These are phyloP conservation scores for Tangara arthus DNA, from an alignment of 2,797 vertebrate species.

Conservation along the genomic window DNA sequence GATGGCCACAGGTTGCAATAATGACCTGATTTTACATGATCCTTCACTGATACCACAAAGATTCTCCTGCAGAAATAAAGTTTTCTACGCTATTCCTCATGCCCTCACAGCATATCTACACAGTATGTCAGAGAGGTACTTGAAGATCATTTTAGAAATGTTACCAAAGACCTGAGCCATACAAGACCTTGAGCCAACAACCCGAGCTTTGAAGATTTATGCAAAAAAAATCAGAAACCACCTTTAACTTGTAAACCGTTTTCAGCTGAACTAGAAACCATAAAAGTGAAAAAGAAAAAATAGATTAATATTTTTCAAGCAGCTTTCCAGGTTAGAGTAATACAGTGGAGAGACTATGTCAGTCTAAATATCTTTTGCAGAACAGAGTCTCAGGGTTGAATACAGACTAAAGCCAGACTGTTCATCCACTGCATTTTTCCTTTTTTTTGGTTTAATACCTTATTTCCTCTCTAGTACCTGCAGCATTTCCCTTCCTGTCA, in stretches of 20 bases:
- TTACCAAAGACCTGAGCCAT: background rate
- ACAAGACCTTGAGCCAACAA: background rate
- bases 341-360: background rate
- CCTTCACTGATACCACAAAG: background rate
- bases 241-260: background rate
- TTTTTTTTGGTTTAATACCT: background rate
- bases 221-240: background rate
- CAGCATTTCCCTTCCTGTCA: background rate
- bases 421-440: background rate
- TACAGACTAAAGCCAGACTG: background rate
- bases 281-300: background rate
- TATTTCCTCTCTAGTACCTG: background rate
- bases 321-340: background rate
- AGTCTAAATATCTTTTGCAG: background rate
- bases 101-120: background rate
- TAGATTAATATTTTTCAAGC: background rate
- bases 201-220: background rate
- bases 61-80: background rate
- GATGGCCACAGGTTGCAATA: background rate
- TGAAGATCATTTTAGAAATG: background rate
- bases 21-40: background rate
- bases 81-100: background rate
- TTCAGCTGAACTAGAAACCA: background rate
- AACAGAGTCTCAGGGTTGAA: background rate
- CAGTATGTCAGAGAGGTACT: background rate